Conservation (phyloP, 2,888 invertebrate species). For the Beris morrisii region DNA sequence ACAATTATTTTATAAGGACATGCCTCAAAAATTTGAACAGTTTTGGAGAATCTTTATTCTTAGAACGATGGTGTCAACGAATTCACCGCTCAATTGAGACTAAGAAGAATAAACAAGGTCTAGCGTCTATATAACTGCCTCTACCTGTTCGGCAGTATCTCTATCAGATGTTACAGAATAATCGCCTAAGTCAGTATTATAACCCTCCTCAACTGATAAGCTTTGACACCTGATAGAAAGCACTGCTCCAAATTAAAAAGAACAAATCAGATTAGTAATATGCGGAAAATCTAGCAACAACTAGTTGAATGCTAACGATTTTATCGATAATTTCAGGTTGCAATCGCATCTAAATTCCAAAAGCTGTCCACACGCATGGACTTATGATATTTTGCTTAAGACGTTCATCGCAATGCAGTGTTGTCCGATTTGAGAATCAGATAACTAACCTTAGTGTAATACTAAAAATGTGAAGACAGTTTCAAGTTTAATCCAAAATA, state of each 20-base stretch:
- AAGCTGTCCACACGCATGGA: no score
- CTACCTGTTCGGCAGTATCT: conserved; percentile 30
- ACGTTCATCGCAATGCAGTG: no score
- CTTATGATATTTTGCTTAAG: no score
- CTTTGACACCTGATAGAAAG: conserved; percentile 21
- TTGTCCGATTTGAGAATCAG: no score
- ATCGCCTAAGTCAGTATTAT: conserved; percentile 25
- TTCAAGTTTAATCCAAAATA: no score
- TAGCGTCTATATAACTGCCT: conserved; percentile 29
- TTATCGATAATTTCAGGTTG: conserved; percentile 1
- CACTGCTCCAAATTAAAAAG: conserved; percentile 12
- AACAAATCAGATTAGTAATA: conserved; percentile 8
- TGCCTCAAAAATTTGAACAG: no score
- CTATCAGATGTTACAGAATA: conserved; percentile 28
- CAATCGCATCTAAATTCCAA: no score
- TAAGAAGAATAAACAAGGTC: conserved; percentile 28
- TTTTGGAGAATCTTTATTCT: neutral
- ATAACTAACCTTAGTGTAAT: no score
- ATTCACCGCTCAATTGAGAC: conserved; percentile 26
- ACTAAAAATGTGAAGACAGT: no score
- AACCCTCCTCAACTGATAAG: conserved; percentile 30
- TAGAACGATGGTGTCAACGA: conserved; percentile 15
- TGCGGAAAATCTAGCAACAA: neutral
- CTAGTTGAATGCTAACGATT: conserved; percentile 1
- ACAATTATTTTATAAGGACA: neutral